Evolutionary conservation across 2,113 vertebrate species (phyloP), one percentile per base, ranked within the genome.

Genomic region (Nerophis ophidion): DNA sequence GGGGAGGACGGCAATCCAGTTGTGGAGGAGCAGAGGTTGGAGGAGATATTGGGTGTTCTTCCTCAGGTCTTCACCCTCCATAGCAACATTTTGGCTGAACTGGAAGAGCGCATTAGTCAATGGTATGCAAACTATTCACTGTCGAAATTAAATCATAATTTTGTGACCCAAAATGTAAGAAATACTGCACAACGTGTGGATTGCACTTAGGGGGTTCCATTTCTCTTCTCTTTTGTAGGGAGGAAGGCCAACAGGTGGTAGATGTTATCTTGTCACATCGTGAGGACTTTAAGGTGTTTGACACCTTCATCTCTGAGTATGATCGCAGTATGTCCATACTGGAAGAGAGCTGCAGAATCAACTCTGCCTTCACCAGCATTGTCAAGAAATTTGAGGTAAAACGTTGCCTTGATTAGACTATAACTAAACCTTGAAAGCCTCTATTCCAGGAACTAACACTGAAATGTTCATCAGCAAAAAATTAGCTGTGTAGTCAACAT

Each of bases 311-410:
- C 79, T 86, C 84, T 2, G 88, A 94, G 72, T 98, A 96, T 54
- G 96, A 99, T 68, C 91, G 83, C 77, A 94, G 87, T 87, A 90
- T 94, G 87, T 89, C 89, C 60, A 68, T 96, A 70, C 90, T 99
- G 45, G 87, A 93, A 65, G 91, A 95, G 77, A 90, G 66, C 76
- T 92, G 91, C 72, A 88, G 89, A 71, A 91, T 79, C 56, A 89
- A 71, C 61, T 84, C 86, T 0, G 81, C 77, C 45, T 88, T 99
- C 71, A 81, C 90, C 40, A 67, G 81, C 48, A 59, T 90, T 6
- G 79, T 96, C 75, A 92, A 82, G 57, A 90, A 83, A 48, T 95
- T 95, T 72, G 94, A 99, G 95, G 96, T 98, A 86, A 88, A 87
- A 7, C 5, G 1, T 44, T 44, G 40, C 11, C 40, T 12, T 44